These are phyloP conservation scores for Gulo gulo DNA, from an alignment of 2,113 vertebrate genomes.

Conservation along the genomic window DNA sequence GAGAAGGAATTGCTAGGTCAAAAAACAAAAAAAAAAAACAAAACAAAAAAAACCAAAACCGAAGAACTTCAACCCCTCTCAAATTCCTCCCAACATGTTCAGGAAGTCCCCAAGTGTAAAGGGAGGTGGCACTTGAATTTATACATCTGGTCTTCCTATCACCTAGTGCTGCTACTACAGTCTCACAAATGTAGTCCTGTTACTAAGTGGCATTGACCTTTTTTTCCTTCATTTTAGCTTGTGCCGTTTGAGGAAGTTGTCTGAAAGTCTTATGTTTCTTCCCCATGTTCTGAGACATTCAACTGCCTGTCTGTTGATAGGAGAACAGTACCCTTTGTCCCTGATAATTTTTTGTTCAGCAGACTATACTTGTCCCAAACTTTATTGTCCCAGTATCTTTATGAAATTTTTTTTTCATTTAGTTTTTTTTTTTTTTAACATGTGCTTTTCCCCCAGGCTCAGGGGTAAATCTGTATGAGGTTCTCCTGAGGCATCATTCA, in stretches of 20 bases:
- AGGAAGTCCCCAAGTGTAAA: background rate
- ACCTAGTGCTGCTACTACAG: background rate
- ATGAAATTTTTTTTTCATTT: background rate
- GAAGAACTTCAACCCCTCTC: background rate
- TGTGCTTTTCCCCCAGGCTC: background rate
- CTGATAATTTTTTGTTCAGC: conserved; percentile 20
- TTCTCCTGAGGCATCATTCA: background rate
- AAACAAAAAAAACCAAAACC: background rate
- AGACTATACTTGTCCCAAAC: background rate
- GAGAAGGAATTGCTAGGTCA: background rate
- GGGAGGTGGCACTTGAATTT: background rate
- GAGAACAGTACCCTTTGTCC: conserved; percentile 43
- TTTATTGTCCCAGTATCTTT: background rate
- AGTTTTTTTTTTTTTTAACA: background rate
- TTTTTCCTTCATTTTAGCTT: background rate
- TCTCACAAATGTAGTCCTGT: background rate
- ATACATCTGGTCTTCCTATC: background rate
- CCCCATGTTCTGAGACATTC: background rate
- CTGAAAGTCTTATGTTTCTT: background rate
- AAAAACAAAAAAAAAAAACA: background rate
- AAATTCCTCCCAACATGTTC: background rate
- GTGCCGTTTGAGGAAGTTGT: background rate
- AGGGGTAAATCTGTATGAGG: background rate
- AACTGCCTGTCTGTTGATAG: conserved; percentile 35
- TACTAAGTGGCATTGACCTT: background rate